Conservation (phyloP, 2,888 invertebrate species). For the Molanna angustata region DNA sequence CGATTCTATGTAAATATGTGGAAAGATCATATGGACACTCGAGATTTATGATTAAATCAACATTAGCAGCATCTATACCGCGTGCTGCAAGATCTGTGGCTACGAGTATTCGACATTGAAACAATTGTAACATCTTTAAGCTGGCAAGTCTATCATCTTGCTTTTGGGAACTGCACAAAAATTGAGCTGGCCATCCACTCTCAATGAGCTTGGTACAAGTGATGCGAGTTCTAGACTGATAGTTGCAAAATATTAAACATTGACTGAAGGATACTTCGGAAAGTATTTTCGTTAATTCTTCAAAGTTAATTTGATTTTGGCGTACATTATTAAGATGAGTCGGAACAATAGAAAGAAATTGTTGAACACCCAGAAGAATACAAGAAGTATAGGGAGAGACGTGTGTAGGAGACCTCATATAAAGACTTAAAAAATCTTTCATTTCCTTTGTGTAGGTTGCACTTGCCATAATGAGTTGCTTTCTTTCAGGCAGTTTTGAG, state of each 20-base stretch:
- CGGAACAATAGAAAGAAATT: constrained; percentile 67
- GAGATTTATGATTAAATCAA: constrained; percentile 90
- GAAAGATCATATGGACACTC: constrained; percentile 78
- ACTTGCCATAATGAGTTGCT: constrained; percentile 90
- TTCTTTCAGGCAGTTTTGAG: constrained; percentile 65
- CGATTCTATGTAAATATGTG: constrained; percentile 92
- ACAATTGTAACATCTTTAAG: constrained; percentile 73
- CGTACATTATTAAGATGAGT: constrained; percentile 60
- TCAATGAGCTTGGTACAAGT: constrained; percentile 68
- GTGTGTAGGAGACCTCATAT: constrained; percentile 76
- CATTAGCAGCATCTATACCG: constrained; percentile 91
- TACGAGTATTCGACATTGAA: constrained; percentile 80
- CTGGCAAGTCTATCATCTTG: constrained; percentile 76
- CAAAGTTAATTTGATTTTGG: constrained; percentile 65
- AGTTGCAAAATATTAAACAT: constrained; percentile 88
- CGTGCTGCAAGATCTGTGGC: constrained; percentile 90
- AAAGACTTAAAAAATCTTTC: constrained; percentile 65
- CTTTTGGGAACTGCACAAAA: constrained; percentile 74
- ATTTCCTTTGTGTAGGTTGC: constrained; percentile 86
- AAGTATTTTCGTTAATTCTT: constrained; percentile 66
- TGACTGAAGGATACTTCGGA: constrained; percentile 77
- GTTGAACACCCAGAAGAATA: constrained; percentile 77
- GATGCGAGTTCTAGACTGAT: constrained; percentile 79
- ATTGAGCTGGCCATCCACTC: constrained; percentile 74
- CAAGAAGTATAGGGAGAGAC: constrained; percentile 64